Conservation (phyloP, 2,888 invertebrate genomes). For the Ryuthela nishihirai region DNA sequence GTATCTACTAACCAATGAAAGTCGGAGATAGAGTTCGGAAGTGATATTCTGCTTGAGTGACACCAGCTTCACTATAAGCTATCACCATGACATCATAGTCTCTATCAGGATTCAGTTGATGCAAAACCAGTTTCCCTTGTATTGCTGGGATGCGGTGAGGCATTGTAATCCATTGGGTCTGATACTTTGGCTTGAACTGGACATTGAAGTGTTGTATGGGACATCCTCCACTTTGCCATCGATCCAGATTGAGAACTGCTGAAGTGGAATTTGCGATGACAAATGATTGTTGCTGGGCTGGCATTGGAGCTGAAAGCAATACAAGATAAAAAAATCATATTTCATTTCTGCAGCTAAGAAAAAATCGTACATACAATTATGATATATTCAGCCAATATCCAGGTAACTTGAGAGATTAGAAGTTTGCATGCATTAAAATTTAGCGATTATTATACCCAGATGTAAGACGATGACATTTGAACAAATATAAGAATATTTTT, state of each 20-base stretch:
- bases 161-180: constrained; percentile 25
- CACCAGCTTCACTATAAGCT: constrained; percentile 52
- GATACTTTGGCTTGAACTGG: constrained; percentile 42
- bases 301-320: constrained; percentile 48
- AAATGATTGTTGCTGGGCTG: constrained; percentile 47
- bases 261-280: constrained; percentile 48
- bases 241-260: constrained; percentile 48
- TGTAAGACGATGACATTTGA: no score
- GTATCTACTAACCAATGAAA: constrained; percentile 3
- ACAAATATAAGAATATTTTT: no score
- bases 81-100: constrained; percentile 51
- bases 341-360: no score
- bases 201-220: constrained; percentile 49
- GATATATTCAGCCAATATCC: no score
- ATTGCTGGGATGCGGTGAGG: constrained; percentile 9
- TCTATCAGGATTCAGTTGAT: constrained; percentile 49
- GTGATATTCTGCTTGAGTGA: constrained; percentile 49
- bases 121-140: constrained; percentile 26
- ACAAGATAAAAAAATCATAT: no score
- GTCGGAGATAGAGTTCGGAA: constrained; percentile 48
- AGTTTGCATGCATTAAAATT: no score
- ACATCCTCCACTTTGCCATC: constrained; percentile 50
- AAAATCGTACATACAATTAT: no score
- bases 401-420: no score
- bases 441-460: no score